Conservation (phyloP, 2,113 vertebrate species). For the Chloebia gouldiae region DNA sequence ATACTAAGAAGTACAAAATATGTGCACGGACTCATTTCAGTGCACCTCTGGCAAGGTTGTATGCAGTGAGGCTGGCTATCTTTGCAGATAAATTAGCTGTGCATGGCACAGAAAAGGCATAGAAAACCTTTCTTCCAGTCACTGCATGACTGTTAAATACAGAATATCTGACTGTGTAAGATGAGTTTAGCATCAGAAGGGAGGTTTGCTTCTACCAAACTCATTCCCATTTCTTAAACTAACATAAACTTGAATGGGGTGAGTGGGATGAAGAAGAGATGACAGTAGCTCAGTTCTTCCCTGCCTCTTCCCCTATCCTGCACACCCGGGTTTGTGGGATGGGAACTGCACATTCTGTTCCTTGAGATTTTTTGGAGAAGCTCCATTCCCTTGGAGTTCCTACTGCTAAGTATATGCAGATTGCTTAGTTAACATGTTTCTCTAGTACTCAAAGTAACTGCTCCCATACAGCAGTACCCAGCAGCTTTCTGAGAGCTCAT, state of each 20-base stretch:
- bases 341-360: not conserved
- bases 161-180: not conserved
- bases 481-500: slow-evolving; percentile 17
- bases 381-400: not conserved
- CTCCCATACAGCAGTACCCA: not conserved
- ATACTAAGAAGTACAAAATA: not conserved
- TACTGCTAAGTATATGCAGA: not conserved
- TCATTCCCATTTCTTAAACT: not conserved
- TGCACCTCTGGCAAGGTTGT: not conserved
- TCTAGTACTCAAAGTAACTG: not conserved
- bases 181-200: not conserved
- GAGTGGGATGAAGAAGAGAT: not conserved
- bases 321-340: not conserved
- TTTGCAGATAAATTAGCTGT: not conserved
- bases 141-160: not conserved
- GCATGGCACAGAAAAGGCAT: not conserved
- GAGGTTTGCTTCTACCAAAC: not conserved
- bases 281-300: not conserved
- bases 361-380: not conserved
- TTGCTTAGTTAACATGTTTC: slow-evolving; percentile 30
- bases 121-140: not conserved
- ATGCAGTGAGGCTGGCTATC: not conserved
- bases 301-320: not conserved
- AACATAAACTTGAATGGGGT: not conserved
- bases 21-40: not conserved